Evolutionary conservation across 64 coral and sea anemone species (phyloP).

Genomic region (Pachyseris speciosa): DNA sequence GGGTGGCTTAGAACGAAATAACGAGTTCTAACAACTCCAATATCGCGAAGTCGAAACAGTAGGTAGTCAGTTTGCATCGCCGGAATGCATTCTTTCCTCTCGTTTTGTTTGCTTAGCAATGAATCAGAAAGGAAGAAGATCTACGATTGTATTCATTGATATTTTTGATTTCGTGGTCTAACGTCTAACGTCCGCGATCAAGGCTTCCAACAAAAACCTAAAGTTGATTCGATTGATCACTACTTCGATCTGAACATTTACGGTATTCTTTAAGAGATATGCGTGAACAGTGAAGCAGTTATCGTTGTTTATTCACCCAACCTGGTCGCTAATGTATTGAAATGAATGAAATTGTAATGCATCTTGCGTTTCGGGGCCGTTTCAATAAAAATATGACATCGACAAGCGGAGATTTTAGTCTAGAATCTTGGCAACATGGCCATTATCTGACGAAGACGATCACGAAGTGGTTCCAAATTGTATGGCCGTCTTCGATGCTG

Average conservation of each 20-base stretch:
- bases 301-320: constrained; percentile 11
- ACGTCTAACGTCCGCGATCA: not conserved
- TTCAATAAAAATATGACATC: not conserved
- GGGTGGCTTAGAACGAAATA: not conserved
- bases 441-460: not conserved
- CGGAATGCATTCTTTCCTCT: constrained; percentile 42
- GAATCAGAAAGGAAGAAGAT: not conserved
- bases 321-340: not conserved
- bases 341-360: constrained; percentile 8
- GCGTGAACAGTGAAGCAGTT: constrained; percentile 14
- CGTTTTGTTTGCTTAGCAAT: constrained; percentile 26
- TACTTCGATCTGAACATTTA: not conserved
- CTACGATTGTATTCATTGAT: not conserved
- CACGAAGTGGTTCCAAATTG: not conserved
- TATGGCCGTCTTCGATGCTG: not conserved
- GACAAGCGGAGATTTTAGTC: not conserved
- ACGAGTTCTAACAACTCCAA: not conserved
- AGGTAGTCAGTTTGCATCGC: not conserved
- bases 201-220: not conserved
- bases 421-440: not conserved
- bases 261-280: not conserved
- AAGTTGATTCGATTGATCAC: not conserved
- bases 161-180: not conserved
- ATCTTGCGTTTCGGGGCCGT: not conserved
- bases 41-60: not conserved